A percentile compares a stretch with the other conserved stretches of the same genome.
These are phyloP conservation scores for Cryptoprocta ferox DNA, from an alignment of 2,797 vertebrate genomes.

Conservation along the genomic window DNA sequence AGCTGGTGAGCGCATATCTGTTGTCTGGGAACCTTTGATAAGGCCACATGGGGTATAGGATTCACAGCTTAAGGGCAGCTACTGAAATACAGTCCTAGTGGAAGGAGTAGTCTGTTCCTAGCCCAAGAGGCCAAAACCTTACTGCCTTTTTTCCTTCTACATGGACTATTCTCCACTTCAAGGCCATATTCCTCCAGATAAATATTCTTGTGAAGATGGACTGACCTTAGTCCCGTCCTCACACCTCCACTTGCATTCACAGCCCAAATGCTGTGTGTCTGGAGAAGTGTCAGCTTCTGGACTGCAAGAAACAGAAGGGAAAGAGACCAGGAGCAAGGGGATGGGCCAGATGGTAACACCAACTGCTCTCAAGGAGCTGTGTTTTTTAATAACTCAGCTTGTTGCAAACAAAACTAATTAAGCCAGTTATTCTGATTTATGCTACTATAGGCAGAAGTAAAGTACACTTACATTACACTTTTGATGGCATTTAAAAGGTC, in stretches of 20 bases:
- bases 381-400: constrained; percentile 74
- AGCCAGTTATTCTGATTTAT: constrained; percentile 74
- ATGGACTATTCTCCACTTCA: neutral
- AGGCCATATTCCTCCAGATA: neutral
- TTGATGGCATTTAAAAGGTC: constrained; percentile 76
- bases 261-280: neutral
- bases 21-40: neutral
- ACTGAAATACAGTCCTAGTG: neutral
- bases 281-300: constrained; percentile 19
- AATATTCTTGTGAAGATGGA: neutral
- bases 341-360: constrained; percentile 72
- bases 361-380: constrained; percentile 70
- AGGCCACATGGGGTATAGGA: too few relatives aligned
- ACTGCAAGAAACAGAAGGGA: constrained; percentile 14
- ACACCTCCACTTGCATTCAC: neutral
- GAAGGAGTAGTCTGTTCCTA: neutral
- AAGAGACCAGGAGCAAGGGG: constrained; percentile 35
- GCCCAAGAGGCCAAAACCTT: neutral
- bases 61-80: neutral
- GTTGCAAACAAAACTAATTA: constrained; percentile 75
- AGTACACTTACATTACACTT: constrained; percentile 69
- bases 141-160: neutral
- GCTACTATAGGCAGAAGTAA: constrained; percentile 62
- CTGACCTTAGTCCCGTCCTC: constrained; percentile 5
- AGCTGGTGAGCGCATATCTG: neutral